Evolutionary conservation across 1,140 invertebrate species (phyloP).

Genomic region (Eubasilissa regina): DNA sequence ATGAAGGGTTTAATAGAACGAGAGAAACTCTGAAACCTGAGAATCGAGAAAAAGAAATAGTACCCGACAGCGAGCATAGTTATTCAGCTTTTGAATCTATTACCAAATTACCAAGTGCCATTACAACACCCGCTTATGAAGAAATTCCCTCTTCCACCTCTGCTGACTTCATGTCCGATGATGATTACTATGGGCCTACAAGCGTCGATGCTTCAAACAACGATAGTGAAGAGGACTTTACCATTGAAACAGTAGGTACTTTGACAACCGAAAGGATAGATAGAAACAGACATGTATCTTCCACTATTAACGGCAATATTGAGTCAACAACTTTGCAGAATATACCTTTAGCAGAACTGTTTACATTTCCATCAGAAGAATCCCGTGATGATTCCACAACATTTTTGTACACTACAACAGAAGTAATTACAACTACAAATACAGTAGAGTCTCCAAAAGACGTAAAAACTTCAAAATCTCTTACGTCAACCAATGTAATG

Average conservation of each 20-base stretch:
- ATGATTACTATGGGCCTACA: constrained; percentile 35
- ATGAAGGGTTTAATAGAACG: constrained; percentile 11
- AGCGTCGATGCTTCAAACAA: constrained; percentile 3
- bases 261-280: too few species aligned
- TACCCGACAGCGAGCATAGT: constrained; percentile 25
- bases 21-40: constrained; percentile 15
- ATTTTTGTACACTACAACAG: constrained; percentile 16
- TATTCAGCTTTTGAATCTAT: constrained; percentile 51
- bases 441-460: constrained; percentile 8
- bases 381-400: constrained; percentile 10
- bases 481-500: not conserved
- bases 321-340: constrained; percentile 21
- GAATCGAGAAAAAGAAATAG: constrained; percentile 7
- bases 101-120: constrained; percentile 48
- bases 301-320: not conserved
- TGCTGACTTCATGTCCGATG: constrained; percentile 24
- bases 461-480: not conserved
- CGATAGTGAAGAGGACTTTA: not conserved
- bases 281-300: not conserved
- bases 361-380: constrained; percentile 9
- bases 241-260: constrained; percentile 1
- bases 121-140: constrained; percentile 55
- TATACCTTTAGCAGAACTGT: constrained; percentile 19
- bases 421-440: constrained; percentile 6
- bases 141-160: constrained; percentile 31